Conservation (phyloP, 2,797 vertebrate species). For the Malacoctenus gilli region DNA sequence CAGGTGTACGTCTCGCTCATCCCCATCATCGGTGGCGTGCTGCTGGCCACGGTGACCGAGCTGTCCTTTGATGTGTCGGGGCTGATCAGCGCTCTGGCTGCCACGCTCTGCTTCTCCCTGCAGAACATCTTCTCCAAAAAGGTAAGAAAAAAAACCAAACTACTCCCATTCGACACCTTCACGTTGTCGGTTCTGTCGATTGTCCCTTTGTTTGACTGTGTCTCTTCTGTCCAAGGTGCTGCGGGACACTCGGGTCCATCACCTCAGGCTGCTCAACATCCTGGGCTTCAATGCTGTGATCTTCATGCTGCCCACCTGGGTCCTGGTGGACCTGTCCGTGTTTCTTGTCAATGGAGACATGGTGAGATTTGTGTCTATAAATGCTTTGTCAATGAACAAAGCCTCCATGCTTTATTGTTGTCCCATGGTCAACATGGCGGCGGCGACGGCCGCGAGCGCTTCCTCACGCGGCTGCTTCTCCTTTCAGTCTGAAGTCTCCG, state of each 20-base stretch:
- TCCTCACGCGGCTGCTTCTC: no score
- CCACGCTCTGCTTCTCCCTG: conserved; percentile 96
- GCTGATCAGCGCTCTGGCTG: conserved; percentile 94
- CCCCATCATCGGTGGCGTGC: conserved; percentile 96
- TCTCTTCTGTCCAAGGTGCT: conserved; percentile 92
- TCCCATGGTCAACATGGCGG: no score
- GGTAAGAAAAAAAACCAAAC: conserved; percentile 73
- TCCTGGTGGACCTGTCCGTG: conserved; percentile 92
- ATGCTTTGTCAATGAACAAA: no score
- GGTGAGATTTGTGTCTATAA: no score
- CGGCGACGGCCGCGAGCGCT: no score
- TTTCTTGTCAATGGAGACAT: conserved; percentile 93
- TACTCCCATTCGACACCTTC: no score
- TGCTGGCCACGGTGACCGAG: conserved; percentile 94
- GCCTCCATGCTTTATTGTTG: no score
- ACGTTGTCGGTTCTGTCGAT: no score
- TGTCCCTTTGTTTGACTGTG: no score
- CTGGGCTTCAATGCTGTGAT: conserved; percentile 94
- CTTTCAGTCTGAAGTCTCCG: conserved; percentile 82
- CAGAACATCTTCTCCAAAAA: conserved; percentile 99
- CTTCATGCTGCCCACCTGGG: conserved; percentile 98
- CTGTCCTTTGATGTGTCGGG: conserved; percentile 94
- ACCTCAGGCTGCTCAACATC: conserved; percentile 92
- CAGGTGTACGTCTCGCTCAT: conserved; percentile 96
- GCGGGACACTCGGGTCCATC: conserved; percentile 92